Percentiles rank a stretch among this genome's conserved stretches.
Conservation (phyloP, 2,888 invertebrate species). For the Nesidiocoris tenuis region DNA sequence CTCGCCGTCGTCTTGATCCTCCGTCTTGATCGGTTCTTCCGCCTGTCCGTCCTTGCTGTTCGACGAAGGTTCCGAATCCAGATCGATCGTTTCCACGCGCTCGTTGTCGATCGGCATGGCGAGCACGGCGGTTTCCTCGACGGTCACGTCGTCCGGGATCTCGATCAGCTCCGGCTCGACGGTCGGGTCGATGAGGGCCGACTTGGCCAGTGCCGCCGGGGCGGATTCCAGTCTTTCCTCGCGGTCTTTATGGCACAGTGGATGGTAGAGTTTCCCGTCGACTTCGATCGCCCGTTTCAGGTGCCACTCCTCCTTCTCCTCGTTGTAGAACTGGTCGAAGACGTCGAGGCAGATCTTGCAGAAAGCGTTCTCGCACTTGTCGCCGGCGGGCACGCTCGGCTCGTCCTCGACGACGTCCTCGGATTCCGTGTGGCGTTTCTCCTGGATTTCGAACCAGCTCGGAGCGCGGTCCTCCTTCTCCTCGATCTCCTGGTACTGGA, state of each 20-base stretch:
- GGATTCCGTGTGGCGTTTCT: slow-evolving; percentile 56
- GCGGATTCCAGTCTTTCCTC: slow-evolving; percentile 43
- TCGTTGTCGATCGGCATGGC: slow-evolving; percentile 27
- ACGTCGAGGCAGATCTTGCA: slow-evolving; percentile 91
- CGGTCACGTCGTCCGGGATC: slow-evolving; percentile 4
- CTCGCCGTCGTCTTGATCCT: slow-evolving; percentile 55
- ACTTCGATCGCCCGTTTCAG: slow-evolving; percentile 77
- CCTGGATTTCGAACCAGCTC: slow-evolving; percentile 81
- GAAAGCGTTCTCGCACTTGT: slow-evolving; percentile 63
- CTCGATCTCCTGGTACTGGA: slow-evolving; percentile 90
- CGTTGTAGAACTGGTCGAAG: slow-evolving; percentile 94
- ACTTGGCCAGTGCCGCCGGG: not conserved
- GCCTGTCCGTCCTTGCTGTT: slow-evolving; percentile 15
- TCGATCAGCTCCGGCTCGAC: slow-evolving; percentile 26
- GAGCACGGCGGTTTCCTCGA: not conserved
- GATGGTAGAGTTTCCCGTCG: slow-evolving; percentile 80
- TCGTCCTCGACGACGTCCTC: slow-evolving; percentile 61
- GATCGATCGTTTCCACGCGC: slow-evolving; percentile 30
- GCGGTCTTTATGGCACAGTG: slow-evolving; percentile 83
- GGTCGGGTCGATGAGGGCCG: not conserved
- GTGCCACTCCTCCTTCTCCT: slow-evolving; percentile 98
- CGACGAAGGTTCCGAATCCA: slow-evolving; percentile 41
- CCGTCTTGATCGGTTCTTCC: not conserved
- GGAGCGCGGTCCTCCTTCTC: slow-evolving; percentile 70
- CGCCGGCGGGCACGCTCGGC: slow-evolving; percentile 70